phyloP scores from a whole-genome alignment of 2,113 vertebrate genomes.

The Mustela nigripes region DNA sequence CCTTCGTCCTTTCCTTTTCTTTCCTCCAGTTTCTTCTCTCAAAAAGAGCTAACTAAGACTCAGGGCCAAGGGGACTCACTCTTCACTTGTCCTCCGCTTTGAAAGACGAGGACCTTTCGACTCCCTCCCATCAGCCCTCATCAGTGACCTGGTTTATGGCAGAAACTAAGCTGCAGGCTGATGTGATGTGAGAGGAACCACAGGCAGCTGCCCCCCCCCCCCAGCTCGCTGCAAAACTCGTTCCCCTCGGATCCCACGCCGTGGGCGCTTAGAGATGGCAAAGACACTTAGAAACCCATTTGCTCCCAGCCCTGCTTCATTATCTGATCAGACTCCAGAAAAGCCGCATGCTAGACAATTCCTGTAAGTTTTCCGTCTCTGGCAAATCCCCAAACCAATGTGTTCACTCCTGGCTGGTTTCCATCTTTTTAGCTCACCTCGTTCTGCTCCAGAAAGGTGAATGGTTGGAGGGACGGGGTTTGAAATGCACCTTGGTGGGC shows the following conservation, averaged over 20 bases:
- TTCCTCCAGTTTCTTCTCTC: background rate
- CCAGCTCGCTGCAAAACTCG: background rate
- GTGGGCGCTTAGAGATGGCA: background rate
- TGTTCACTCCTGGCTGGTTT: background rate
- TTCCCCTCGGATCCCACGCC: background rate
- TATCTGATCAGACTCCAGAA: background rate
- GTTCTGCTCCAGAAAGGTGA: background rate
- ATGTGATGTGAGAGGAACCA: background rate
- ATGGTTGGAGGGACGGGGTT: background rate
- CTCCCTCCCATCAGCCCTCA: too few species aligned
- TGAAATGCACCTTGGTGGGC: background rate
- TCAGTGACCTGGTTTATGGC: background rate
- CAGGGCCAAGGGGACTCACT: background rate
- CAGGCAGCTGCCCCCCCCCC: accelerated
- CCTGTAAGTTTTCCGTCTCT: background rate
- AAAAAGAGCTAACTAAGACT: background rate
- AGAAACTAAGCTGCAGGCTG: background rate
- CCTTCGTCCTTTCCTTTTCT: background rate
- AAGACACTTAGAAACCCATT: background rate
- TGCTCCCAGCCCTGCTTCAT: background rate
- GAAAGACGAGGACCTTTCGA: background rate
- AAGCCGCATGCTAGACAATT: background rate
- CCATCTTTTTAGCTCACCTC: background rate
- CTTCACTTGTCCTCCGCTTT: background rate
- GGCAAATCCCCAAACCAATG: background rate